Evolutionary conservation across 2,113 vertebrate genomes (phyloP).

Genomic region (Nycticebus coucang): DNA sequence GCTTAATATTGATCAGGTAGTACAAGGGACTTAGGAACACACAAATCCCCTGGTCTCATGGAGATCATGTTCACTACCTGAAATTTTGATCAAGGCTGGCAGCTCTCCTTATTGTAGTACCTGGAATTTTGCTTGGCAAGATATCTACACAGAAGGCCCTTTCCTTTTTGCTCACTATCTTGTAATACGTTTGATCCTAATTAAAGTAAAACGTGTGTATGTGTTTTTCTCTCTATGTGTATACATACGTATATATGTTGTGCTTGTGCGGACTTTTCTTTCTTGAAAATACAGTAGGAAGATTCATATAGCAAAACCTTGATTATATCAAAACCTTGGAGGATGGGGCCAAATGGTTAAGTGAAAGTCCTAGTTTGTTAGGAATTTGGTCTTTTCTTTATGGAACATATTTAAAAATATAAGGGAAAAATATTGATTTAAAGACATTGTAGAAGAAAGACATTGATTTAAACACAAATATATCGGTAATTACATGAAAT

Average conservation of each 20-base stretch:
- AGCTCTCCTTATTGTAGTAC: not conserved
- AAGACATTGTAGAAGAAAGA: too few relatives aligned
- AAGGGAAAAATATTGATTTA: slow-evolving; percentile 5
- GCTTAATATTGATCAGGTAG: not conserved
- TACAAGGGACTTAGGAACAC: not conserved
- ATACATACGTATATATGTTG: not conserved
- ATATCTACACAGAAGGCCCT: not conserved
- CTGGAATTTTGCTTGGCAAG: not conserved
- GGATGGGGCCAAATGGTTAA: not conserved
- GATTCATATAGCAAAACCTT: not conserved
- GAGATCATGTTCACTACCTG: not conserved
- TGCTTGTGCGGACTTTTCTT: not conserved
- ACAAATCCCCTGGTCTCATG: not conserved
- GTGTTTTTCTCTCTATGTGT: not conserved
- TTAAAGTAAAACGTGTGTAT: not conserved
- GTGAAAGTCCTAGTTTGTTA: not conserved
- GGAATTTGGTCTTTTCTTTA: not conserved
- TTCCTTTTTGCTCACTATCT: not conserved
- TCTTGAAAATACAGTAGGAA: slow-evolving; percentile 23
- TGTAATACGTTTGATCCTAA: slow-evolving; percentile 2
- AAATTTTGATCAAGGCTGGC: not conserved
- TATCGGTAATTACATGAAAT: slow-evolving; percentile 4
- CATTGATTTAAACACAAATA: not conserved
- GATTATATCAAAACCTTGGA: not conserved
- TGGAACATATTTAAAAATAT: not conserved